Evolutionary conservation across 2,888 invertebrate genomes (phyloP).

Genomic region (Drosophila sordidula): DNA sequence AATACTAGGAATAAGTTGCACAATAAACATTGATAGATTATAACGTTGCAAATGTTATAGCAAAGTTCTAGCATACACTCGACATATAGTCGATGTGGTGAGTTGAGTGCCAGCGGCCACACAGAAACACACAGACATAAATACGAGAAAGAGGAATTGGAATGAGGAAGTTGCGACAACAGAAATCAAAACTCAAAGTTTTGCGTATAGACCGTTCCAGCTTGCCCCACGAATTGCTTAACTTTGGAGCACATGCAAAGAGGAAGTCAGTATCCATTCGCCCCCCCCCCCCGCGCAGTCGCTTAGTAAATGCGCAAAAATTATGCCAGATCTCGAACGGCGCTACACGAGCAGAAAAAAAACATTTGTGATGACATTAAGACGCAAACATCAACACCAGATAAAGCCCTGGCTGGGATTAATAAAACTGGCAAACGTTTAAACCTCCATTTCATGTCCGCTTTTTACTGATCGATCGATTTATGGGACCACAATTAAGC

Average conservation of each 20-base stretch:
- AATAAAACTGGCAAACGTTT: too few relatives aligned
- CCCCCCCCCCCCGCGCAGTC: constrained; percentile 8
- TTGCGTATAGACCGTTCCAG: constrained; percentile 50
- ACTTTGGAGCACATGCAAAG: constrained; percentile 29
- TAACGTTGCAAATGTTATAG: neutral
- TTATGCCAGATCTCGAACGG: constrained; percentile 62
- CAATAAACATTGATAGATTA: too few relatives aligned
- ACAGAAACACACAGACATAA: neutral
- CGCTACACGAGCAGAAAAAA: constrained; percentile 29
- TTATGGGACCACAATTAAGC: too few relatives aligned
- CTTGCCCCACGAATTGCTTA: constrained; percentile 54
- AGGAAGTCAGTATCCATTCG: constrained; percentile 12
- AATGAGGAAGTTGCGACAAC: constrained; percentile 34
- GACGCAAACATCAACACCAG: neutral
- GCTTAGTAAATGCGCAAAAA: constrained; percentile 59
- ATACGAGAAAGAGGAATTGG: constrained; percentile 10
- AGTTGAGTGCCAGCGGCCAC: constrained; percentile 29
- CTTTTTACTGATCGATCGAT: too few relatives aligned
- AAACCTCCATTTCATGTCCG: too few relatives aligned
- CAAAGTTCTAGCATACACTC: neutral
- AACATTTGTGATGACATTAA: neutral
- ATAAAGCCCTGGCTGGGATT: too few relatives aligned
- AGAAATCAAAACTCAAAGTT: constrained; percentile 60
- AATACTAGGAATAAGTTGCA: neutral
- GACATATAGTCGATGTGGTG: too few relatives aligned